A percentile compares a stretch with the other conserved stretches of the same genome.
Conservation (phyloP, 2,113 vertebrate genomes). For the Lepus europaeus region DNA sequence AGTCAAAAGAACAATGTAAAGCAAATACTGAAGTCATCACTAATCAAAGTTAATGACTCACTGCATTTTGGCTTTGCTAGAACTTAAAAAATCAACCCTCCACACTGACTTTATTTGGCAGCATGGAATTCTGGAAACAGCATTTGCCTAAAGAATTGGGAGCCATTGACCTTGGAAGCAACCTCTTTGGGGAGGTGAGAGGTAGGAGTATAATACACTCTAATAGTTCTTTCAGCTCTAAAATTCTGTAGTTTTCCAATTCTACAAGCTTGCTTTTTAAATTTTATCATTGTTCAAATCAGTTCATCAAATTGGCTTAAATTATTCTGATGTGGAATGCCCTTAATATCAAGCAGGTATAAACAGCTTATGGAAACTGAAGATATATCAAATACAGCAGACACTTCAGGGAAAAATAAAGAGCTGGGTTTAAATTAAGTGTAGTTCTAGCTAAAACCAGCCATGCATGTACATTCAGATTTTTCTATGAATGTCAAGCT, state of each 20-base stretch:
- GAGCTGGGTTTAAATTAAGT: slow-evolving; percentile 78
- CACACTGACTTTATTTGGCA: background rate
- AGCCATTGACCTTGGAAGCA: background rate
- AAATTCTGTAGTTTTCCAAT: slow-evolving; percentile 52
- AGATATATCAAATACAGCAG: slow-evolving; percentile 74
- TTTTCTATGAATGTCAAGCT: slow-evolving; percentile 79
- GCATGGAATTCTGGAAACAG: background rate
- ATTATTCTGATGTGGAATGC: slow-evolving; percentile 71
- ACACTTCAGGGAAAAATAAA: slow-evolving; percentile 76
- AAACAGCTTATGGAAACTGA: slow-evolving; percentile 80
- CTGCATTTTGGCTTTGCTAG: background rate
- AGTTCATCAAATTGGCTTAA: slow-evolving; percentile 75
- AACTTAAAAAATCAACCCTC: background rate
- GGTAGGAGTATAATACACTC: background rate
- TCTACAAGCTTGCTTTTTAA: slow-evolving; percentile 71
- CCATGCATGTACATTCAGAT: slow-evolving; percentile 63
- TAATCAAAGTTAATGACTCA: background rate
- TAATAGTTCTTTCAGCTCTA: background rate
- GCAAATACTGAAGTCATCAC: background rate
- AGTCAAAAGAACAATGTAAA: background rate
- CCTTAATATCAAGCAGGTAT: slow-evolving; percentile 69
- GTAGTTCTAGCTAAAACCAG: slow-evolving; percentile 68
- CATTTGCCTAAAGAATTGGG: background rate
- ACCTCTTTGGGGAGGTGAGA: background rate
- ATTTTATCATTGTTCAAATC: slow-evolving; percentile 77